Conservation (phyloP, 2,888 invertebrate genomes). For the Machimus atricapillus region DNA sequence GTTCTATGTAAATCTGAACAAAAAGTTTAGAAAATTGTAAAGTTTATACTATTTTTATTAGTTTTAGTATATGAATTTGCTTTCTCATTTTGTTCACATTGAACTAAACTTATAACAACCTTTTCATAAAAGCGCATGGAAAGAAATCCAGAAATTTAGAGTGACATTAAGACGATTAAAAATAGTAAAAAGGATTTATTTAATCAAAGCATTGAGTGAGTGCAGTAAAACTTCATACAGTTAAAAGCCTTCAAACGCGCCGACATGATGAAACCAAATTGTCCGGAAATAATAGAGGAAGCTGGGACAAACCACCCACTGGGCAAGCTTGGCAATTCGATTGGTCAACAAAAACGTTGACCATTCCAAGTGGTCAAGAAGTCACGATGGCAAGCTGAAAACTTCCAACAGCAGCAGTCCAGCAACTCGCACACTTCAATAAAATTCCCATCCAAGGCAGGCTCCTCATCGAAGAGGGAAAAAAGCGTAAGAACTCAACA, state of each 20-base stretch:
- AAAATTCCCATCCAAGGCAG: constrained; percentile 8
- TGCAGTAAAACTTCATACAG: background rate
- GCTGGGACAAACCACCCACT: constrained; percentile 43
- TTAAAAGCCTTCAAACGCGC: background rate
- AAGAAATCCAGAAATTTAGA: background rate
- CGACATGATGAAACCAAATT: constrained; percentile 34
- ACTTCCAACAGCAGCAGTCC: constrained; percentile 3
- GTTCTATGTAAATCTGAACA: too few relatives aligned
- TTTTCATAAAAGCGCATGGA: too few relatives aligned
- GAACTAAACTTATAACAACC: too few relatives aligned
- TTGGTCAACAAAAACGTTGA: constrained; percentile 44
- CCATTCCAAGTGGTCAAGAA: constrained; percentile 44
- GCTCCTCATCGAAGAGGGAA: constrained; percentile 7
- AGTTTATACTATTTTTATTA: too few relatives aligned
- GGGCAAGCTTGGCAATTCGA: constrained; percentile 38
- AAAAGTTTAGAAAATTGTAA: too few relatives aligned
- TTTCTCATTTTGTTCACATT: too few relatives aligned
- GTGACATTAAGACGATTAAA: background rate
- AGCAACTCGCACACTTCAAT: constrained; percentile 14
- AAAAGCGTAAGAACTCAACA: constrained; percentile 18
- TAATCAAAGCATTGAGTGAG: background rate
- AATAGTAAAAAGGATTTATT: background rate
- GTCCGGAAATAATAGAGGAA: constrained; percentile 42
- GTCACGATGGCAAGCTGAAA: constrained; percentile 37
- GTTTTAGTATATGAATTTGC: too few relatives aligned